phyloP scores from a whole-genome alignment of 35 echinoderm and acorn worm species.

The Stichopus chloronotus region DNA sequence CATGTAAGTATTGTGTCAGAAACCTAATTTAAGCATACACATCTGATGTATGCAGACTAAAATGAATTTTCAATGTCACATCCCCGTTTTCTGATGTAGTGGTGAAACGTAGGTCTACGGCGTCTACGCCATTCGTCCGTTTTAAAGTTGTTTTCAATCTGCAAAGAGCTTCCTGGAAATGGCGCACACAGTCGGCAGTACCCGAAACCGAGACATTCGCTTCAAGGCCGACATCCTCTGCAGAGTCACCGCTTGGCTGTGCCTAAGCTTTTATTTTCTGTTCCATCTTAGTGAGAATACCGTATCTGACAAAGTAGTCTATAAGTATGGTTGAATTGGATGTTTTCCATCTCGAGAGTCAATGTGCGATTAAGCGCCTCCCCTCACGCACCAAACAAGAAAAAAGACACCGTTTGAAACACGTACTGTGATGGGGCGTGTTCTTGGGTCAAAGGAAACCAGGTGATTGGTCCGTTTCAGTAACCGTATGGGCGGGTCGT shows the following conservation, averaged over 20 bases:
- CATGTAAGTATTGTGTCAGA: too few species aligned
- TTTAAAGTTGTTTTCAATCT: background rate
- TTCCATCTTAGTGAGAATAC: background rate
- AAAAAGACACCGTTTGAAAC: too few species aligned
- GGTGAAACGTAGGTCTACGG: background rate
- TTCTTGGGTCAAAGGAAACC: too few species aligned
- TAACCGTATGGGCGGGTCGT: too few species aligned
- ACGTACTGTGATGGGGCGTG: too few species aligned
- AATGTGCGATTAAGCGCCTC: background rate
- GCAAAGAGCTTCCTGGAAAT: background rate
- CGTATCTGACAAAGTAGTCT: too few species aligned
- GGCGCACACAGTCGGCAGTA: background rate
- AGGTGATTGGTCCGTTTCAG: too few species aligned
- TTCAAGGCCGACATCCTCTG: background rate
- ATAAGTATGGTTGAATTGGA: too few species aligned
- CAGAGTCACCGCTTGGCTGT: background rate
- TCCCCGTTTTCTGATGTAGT: background rate
- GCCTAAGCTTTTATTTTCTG: background rate
- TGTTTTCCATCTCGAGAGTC: too few species aligned
- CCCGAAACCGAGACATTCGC: background rate
- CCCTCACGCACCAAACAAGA: too few species aligned
- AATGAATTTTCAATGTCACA: too few species aligned
- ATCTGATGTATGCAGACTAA: background rate
- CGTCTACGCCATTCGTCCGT: background rate
- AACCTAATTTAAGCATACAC: too few species aligned